Evolutionary conservation across 2,113 vertebrate species (phyloP).

Genomic region (Lophius piscatorius): DNA sequence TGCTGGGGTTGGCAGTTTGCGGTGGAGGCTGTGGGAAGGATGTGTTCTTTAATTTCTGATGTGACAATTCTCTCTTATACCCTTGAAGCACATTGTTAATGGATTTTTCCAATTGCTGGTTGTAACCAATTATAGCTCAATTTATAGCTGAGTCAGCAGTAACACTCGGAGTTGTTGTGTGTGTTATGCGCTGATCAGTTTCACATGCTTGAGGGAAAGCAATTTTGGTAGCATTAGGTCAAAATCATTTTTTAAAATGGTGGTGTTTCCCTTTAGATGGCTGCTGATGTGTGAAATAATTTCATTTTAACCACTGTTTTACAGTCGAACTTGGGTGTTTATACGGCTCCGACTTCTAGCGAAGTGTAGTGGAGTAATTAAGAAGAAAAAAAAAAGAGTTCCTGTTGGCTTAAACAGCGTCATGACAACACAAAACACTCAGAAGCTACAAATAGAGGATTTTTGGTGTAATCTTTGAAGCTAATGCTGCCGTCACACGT

Average conservation of each 20-base stretch:
- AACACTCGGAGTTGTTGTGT: slow-evolving; percentile 17
- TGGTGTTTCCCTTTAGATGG: slow-evolving; percentile 19
- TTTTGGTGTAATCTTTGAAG: slow-evolving; percentile 70
- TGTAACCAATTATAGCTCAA: slow-evolving; percentile 36
- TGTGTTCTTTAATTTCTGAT: slow-evolving; percentile 41
- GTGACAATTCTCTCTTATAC: slow-evolving; percentile 13
- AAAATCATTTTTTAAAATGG: slow-evolving; percentile 45
- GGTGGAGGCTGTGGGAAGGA: no score
- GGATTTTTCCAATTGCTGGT: slow-evolving; percentile 31
- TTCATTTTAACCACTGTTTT: slow-evolving; percentile 10
- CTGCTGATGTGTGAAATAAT: slow-evolving; percentile 32
- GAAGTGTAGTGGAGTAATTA: slow-evolving; percentile 6
- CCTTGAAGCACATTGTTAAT: slow-evolving; percentile 31
- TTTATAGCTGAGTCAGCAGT: slow-evolving; percentile 56
- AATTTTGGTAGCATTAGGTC: slow-evolving; percentile 23
- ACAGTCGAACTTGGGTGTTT: slow-evolving; percentile 19
- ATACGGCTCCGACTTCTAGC: slow-evolving; percentile 16
- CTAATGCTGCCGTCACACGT: slow-evolving; percentile 61
- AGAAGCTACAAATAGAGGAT: slow-evolving; percentile 32
- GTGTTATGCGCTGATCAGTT: slow-evolving; percentile 47
- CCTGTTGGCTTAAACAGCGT: slow-evolving; percentile 17
- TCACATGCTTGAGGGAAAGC: slow-evolving; percentile 23
- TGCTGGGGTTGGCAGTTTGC: slow-evolving; percentile 36
- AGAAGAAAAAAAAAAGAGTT: background rate
- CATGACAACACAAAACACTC: slow-evolving; percentile 39